Evolutionary conservation across 2,113 vertebrate genomes (phyloP).

Genomic region (Gadus chalcogrammus): DNA sequence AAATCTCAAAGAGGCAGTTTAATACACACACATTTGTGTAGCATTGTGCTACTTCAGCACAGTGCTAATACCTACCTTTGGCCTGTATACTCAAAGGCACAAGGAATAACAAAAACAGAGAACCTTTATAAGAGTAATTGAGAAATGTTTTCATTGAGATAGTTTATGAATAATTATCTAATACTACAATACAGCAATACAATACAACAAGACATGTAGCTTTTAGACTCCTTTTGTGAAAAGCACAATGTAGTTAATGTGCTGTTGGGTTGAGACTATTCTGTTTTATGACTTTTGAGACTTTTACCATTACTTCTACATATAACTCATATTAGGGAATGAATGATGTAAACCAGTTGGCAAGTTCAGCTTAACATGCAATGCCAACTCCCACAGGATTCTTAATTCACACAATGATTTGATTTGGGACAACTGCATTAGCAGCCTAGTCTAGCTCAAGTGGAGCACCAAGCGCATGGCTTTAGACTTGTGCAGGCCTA

Average conservation of each 20-base stretch:
- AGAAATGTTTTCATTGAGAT: no score
- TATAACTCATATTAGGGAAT: background rate
- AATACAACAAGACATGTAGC: no score
- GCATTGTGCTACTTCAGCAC: no score
- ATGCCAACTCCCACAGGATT: constrained; percentile 44
- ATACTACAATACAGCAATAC: no score
- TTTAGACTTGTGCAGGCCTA: constrained; percentile 76
- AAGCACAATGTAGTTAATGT: background rate
- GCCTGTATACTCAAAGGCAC: no score
- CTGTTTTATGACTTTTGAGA: background rate
- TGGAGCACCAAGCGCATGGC: constrained; percentile 78
- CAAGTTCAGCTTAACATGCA: constrained; percentile 12
- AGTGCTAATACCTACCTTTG: no score
- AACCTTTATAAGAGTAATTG: no score
- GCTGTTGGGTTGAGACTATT: constrained; percentile 44
- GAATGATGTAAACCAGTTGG: constrained; percentile 1
- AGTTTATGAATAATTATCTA: no score
- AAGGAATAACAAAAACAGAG: no score
- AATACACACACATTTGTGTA: no score
- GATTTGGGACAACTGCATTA: constrained; percentile 60
- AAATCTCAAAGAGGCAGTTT: no score
- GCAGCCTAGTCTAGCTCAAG: constrained; percentile 58
- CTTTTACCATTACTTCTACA: constrained; percentile 2
- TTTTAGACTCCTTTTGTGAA: no score
- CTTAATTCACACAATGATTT: constrained; percentile 62